These are phyloP conservation scores for Bruchidius siliquastri DNA, from an alignment of 2,888 invertebrate species.

Conservation along the genomic window DNA sequence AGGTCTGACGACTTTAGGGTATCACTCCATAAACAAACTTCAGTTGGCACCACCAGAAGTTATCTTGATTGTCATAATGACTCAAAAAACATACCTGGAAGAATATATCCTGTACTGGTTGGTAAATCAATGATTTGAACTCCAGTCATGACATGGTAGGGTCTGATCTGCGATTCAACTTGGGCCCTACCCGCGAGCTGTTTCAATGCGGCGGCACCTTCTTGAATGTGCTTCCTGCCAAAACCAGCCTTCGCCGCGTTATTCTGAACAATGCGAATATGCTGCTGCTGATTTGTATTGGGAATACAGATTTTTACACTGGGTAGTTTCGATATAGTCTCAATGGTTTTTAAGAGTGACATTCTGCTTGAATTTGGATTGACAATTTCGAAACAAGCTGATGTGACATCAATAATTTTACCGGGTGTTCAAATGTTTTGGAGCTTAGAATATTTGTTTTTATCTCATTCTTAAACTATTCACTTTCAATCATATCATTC, in stretches of 20 bases:
- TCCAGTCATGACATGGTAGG: not conserved
- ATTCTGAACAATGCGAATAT: not conserved
- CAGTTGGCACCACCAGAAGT: no score
- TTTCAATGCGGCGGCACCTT: not conserved
- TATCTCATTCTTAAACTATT: no score
- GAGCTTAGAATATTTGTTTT: no score
- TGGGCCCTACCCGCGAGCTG: not conserved
- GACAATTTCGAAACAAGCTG: not conserved
- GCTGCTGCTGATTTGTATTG: not conserved
- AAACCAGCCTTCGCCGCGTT: not conserved
- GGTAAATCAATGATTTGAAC: not conserved
- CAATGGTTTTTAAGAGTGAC: not conserved
- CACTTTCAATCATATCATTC: no score
- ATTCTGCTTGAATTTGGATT: not conserved
- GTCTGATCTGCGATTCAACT: not conserved
- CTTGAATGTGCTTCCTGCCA: not conserved
- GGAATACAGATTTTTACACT: not conserved
- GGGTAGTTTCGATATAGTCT: not conserved
- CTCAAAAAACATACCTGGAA: not conserved
- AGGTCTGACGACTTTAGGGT: no score
- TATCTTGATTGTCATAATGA: no score
- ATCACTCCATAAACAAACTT: no score
- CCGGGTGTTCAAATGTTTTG: not conserved
- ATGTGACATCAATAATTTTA: not conserved
- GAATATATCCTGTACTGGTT: not conserved